phyloP scores from a whole-genome alignment of 2,888 invertebrate genomes.

The Ligdia adustata region DNA sequence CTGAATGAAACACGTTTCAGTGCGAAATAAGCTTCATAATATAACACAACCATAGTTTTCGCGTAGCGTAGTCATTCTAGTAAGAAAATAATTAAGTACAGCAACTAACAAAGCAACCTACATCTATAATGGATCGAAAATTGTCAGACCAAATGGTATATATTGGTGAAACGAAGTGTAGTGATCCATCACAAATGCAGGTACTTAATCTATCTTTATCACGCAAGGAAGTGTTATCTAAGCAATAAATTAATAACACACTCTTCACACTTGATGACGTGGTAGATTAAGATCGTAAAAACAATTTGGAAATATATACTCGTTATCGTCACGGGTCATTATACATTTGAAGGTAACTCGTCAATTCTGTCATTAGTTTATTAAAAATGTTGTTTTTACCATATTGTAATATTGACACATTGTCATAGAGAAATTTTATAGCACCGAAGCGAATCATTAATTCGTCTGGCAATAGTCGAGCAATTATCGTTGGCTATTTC shows the following conservation, averaged over 20 bases:
- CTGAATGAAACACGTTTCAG: no score
- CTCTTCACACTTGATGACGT: conserved; percentile 28
- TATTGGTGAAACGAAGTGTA: conserved; percentile 22
- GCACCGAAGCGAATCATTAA: no score
- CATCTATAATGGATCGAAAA: no score
- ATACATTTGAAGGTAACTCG: conserved; percentile 9
- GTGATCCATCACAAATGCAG: conserved; percentile 34
- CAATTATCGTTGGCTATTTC: no score
- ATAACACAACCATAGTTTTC: no score
- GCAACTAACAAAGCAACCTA: no score
- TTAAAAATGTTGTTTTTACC: conserved; percentile 2
- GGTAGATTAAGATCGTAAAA: conserved; percentile 28
- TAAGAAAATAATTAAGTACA: no score
- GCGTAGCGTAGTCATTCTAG: no score
- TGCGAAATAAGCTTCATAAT: no score
- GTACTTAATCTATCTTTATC: conserved; percentile 33
- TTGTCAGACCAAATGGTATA: conserved; percentile 25
- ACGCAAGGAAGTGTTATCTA: conserved; percentile 36
- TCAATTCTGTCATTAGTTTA: conserved; percentile 9
- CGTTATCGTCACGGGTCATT: conserved; percentile 17
- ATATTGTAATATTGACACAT: no score
- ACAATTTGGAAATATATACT: conserved; percentile 29
- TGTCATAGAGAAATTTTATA: no score
- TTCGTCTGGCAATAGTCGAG: no score
- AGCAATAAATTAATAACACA: conserved; percentile 33